Evolutionary conservation across 2,113 vertebrate species (phyloP).

Genomic region (Hippocampus abdominalis): DNA sequence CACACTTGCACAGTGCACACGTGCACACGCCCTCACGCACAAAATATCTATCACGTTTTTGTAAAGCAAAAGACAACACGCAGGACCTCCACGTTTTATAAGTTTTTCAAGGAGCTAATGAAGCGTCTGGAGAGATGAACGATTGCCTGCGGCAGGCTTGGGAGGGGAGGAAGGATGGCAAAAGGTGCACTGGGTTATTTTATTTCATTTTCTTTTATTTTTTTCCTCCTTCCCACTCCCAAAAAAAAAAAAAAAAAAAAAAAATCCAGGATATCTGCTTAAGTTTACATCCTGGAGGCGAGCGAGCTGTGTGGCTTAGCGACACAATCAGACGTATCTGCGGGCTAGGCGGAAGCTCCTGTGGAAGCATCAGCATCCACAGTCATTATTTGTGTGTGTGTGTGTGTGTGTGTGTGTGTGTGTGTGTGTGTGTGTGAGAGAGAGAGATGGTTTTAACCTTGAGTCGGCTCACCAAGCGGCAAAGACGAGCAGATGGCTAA

Average conservation of each 20-base stretch:
- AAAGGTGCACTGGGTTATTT: constrained; percentile 16
- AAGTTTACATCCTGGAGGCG: constrained; percentile 1
- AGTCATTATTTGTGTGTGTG: constrained; percentile 12
- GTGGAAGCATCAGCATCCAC: constrained; percentile 10
- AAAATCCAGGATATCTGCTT: neutral
- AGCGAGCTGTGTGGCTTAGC: constrained; percentile 8
- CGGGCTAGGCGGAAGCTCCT: constrained; percentile 28
- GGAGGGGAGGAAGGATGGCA: constrained; percentile 23
- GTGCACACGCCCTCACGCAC: neutral
- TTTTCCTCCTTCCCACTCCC: neutral
- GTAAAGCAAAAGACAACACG: neutral
- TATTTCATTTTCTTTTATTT: neutral
- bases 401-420: constrained; percentile 2
- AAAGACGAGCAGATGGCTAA: constrained; percentile 56
- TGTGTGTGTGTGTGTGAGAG: constrained; percentile 1
- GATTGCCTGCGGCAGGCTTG: constrained; percentile 34
- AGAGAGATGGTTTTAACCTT: constrained; percentile 46
- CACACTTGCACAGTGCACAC: constrained; percentile 30
- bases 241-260: neutral
- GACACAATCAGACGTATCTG: constrained; percentile 35
- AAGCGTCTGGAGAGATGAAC: constrained; percentile 50
- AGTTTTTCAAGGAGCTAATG: constrained; percentile 48
- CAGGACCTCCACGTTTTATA: neutral
- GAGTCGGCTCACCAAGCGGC: constrained; percentile 40
- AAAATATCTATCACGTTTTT: neutral